Base-by-base conservation (phyloP, 2,113 vertebrate species). In the Cathartes aura region DNA sequence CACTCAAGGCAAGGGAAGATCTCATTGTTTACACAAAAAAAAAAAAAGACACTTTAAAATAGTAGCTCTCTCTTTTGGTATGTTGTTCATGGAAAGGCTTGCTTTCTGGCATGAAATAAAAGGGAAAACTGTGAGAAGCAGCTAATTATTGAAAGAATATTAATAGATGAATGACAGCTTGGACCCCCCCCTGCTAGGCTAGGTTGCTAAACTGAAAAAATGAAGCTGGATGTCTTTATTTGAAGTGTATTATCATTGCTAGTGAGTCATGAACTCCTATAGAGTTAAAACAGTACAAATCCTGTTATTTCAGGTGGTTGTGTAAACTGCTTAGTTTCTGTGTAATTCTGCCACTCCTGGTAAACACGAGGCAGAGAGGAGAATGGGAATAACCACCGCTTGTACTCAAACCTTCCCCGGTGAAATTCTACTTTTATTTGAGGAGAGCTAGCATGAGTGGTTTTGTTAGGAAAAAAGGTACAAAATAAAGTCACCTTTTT, bases 241-340 rank as follows among this genome's bases (percentile, higher is more conserved):
- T 97, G 96, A 97, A 97, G 89, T 87, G 43, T 75, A 89, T 63
- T 94, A 72, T 96, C 82, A 80, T 87, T 92, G 59, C 84, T 68
- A 34, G 36, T 84, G 73, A 97, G 94, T 97, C 94, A 91, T 3
- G 15, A 94, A 63, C 72, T 95, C 79, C 90, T 95, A 53, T 95
- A 86, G 92, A 92, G 90, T 91, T 91, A 87, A 92, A 79, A 81
- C 58, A 83, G 67, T 55, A 59, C 88, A 93, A 86, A 88, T 81
- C 48, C 52, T 97, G 56, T 97, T 97, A 93, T 97, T 98, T 97
- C 93, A 95, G 90, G 88, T 94, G 93, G 68, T 86, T 81, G 26
- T 26, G 23, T 87, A 94, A 94, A 82, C 78, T 80, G 70, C 63
- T 70, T 48, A 19, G 38, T 88, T 89, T 87, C 64, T 87, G 43